Evolutionary conservation across 92 coral and sea anemone species (phyloP), one percentile per base, ranked within the genome.

Genomic region (Hydrozoanthus gracilis): DNA sequence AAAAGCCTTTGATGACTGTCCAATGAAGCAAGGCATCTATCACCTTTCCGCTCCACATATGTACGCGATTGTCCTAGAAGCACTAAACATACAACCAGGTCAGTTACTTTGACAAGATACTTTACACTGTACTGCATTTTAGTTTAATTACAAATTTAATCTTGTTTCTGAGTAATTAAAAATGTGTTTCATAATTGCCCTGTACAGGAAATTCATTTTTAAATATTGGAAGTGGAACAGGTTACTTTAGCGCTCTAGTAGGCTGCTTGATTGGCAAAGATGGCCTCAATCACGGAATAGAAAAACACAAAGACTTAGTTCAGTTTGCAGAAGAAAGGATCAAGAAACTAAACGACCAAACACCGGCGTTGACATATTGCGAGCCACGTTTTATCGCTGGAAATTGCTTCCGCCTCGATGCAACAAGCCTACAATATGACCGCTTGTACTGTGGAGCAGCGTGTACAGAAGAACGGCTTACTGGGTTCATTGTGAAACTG

Each of bases 41-140:
- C 99, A 96, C 51, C 88, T 96, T 88, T 95, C 98, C 13, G 99
- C 99, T 0, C 99, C 99, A 3, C 98, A 96, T 55, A 96, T 96
- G 98, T 96, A 96, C 77, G 99, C 99, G 0, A 95, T 96, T 11
- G 97, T 96, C 39, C 71, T 96, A 27, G 99, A 96, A 90, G 99
- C 99, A 2, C 88, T 96, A 4, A 92, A 96, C 67, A 76, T 96
- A 12, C 92, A 95, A 50, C 93, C 98, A 91, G 99, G 99, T 96
- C 15, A 4, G 93, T 82, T 44, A 74, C 72, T 4, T 67, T 8
- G 11, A 18, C 72, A 67, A 14, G 10, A 11, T 14, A 20, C 45
- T 18, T 27, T 27, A 27, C 39, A 11, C 46, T 67, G 72, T 6
- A 3, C 39, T 9, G 14, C 66, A 7, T 15, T 60, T 60, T 10